A percentile compares a stretch with the other conserved stretches of the same genome.
Conservation (phyloP, 2,113 vertebrate species). For the Tychaedon coryphoeus region DNA sequence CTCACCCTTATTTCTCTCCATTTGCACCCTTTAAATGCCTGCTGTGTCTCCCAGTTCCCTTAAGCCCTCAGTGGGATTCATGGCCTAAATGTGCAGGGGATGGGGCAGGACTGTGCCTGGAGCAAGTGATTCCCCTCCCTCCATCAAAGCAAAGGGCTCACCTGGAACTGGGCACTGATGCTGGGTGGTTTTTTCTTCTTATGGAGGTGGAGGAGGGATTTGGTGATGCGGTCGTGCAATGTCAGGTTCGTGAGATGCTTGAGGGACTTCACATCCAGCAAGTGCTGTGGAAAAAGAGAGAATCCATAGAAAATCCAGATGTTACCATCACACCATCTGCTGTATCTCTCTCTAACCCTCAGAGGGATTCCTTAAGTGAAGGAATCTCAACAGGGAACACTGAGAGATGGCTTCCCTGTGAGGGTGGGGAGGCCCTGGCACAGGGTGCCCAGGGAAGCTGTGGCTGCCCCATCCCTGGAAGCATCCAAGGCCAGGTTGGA, state of each 20-base stretch:
- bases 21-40: not conserved
- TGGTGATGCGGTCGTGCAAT: constrained; percentile 94
- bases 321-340: not conserved
- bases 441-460: not conserved
- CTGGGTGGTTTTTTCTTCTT: constrained; percentile 99
- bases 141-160: constrained; percentile 41
- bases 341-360: not conserved
- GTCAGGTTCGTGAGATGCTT: constrained; percentile 94
- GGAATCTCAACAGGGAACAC: not conserved
- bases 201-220: constrained; percentile 95
- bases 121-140: not conserved
- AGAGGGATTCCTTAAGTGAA: not conserved
- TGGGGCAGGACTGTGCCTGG: not conserved
- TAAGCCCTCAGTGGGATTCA: not conserved
- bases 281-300: constrained; percentile 75
- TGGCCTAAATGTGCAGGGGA: accelerated
- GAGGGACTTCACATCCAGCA: constrained; percentile 93
- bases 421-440: not conserved
- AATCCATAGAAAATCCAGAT: not conserved
- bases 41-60: not conserved
- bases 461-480: not conserved
- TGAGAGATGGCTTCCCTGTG: not conserved
- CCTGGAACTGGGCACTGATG: constrained; percentile 98
- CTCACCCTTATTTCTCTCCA: not conserved
- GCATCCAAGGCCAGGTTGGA: not conserved